Evolutionary conservation across 1,140 invertebrate species (phyloP), one percentile per base, ranked within the genome.

Genomic region (Dysdera silvatica): DNA sequence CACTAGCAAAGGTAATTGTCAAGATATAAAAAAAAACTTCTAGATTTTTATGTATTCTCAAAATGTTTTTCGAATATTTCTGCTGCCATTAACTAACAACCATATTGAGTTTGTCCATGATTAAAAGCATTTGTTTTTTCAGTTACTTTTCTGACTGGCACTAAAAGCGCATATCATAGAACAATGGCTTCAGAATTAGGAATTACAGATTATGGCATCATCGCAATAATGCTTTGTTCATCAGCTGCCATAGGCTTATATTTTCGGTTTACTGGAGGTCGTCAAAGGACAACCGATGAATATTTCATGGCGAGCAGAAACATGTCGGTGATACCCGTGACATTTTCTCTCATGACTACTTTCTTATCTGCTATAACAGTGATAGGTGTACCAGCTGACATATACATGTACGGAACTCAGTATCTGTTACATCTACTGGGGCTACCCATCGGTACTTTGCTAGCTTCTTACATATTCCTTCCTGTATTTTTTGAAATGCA

Each of bases 401-500:
- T 74, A 58, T 72, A 72, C 67, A 59, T 68, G 33, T 69, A 68
- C 63, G 74, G 75, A n/a, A 48, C 45, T 10, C 43, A 59, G 16
- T 28, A 40, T 28, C 61, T 26, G 76, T 69, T 71, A 70, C 71
- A n/a, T 4, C 31, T 57, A 5, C 16, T 35, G n/a, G 47, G 47
- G 26, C n/a, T 59, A 5, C 49, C 37, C 2, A 20, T 94, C 2
- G 86, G 90, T 0, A 84, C 91, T 53, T 85, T 88, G 0, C 80
- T 90, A 7, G 84, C 91, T 0, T 85, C 88, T 5, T 83, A 85
- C 65, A 77, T 95, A 1, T 96, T 91, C 72, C 78, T 96, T 54
- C 93, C 93, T 0, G 86, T 95, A 0, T 95, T 88, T 72, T 91
- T 89, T 80, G 84, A 87, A 67, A 80, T 96, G n/a, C 81, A 87